Evolutionary conservation across 2,888 invertebrate species (phyloP).

Genomic region (Acrobasis consociella): DNA sequence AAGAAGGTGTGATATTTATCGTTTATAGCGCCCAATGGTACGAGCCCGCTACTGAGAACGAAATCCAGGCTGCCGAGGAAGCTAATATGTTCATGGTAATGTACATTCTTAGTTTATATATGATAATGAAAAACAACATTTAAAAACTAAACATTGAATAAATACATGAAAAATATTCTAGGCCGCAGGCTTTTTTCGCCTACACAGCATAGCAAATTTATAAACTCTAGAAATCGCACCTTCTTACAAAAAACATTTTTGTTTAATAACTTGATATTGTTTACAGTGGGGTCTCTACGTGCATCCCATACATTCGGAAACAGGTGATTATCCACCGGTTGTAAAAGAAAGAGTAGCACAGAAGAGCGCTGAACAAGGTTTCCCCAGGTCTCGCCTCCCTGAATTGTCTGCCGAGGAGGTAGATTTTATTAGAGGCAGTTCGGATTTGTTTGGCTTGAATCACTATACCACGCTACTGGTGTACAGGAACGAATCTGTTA

Average conservation of each 20-base stretch:
- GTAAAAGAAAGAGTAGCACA: conserved; percentile 79
- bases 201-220: too few relatives aligned
- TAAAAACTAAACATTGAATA: too few relatives aligned
- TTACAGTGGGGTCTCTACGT: conserved; percentile 79
- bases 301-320: conserved; percentile 82
- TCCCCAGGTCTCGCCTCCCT: conserved; percentile 62
- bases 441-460: conserved; percentile 79
- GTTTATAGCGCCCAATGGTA: conserved; percentile 80
- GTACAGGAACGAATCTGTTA: conserved; percentile 46
- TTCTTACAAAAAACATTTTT: not conserved
- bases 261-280: conserved; percentile 33
- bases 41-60: conserved; percentile 68
- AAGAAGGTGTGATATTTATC: conserved; percentile 62
- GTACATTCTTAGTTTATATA: not conserved
- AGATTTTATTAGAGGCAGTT: conserved; percentile 48
- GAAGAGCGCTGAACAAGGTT: conserved; percentile 76
- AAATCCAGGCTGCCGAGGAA: conserved; percentile 65
- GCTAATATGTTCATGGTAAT: not conserved
- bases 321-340: conserved; percentile 83
- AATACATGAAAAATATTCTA: too few relatives aligned
- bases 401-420: conserved; percentile 64
- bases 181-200: too few relatives aligned
- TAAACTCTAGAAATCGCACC: too few relatives aligned
- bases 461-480: conserved; percentile 80
- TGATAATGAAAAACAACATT: too few relatives aligned